A percentile compares a stretch with the other conserved stretches of the same genome.
These are phyloP conservation scores for Astropecten irregularis DNA, from an alignment of 53 echinoderm and acorn worm species.

Conservation along the genomic window DNA sequence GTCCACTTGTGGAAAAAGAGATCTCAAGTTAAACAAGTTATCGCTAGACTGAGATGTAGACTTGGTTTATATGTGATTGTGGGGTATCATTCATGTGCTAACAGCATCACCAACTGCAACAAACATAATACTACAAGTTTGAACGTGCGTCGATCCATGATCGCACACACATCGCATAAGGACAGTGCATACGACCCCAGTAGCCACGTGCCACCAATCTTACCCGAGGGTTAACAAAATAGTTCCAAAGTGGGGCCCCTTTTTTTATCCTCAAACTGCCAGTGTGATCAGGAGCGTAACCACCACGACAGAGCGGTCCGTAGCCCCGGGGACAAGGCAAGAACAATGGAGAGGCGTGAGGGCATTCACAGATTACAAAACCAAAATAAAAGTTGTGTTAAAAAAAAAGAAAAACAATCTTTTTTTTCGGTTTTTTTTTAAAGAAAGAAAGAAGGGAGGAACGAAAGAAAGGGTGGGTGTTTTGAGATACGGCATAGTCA, in stretches of 20 bases:
- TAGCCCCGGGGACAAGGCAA: constrained; percentile 27
- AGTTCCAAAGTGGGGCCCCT: constrained; percentile 31
- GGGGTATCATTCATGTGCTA: too few relatives aligned
- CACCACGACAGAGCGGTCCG: not conserved
- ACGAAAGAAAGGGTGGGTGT: not conserved
- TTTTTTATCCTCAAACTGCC: too few relatives aligned
- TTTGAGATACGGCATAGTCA: not conserved
- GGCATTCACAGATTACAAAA: constrained; percentile 44
- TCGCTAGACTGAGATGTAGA: too few relatives aligned
- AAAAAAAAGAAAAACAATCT: constrained; percentile 6
- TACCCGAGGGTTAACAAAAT: constrained; percentile 35
- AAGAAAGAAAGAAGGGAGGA: too few relatives aligned
- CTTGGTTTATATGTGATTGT: too few relatives aligned
- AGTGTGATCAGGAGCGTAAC: not conserved
- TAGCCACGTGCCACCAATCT: constrained; percentile 26
- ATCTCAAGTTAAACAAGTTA: too few relatives aligned
- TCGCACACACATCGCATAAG: not conserved
- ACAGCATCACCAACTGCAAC: constrained; percentile 32
- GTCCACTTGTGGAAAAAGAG: too few relatives aligned
- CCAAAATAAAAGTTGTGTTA: constrained; percentile 35
- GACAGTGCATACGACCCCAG: constrained; percentile 32
- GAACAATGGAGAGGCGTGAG: constrained; percentile 28
- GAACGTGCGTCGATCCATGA: too few relatives aligned
- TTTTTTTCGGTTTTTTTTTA: too few relatives aligned
- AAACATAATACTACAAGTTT: too few relatives aligned